These are phyloP conservation scores for Sialis lutaria DNA, from an alignment of 2,888 invertebrate species.

Conservation along the genomic window DNA sequence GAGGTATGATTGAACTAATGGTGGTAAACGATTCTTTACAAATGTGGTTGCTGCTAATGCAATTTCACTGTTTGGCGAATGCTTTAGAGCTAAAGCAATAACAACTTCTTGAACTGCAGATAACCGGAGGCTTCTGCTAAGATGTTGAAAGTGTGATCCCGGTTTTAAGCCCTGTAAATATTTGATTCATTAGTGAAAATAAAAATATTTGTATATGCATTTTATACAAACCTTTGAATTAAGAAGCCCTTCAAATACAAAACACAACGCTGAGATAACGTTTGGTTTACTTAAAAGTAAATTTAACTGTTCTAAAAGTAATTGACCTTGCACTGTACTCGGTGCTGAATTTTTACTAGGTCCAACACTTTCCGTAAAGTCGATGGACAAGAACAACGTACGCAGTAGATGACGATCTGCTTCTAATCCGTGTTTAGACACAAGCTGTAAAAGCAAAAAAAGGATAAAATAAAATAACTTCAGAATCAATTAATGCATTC, in stretches of 20 bases:
- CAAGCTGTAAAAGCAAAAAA: constrained; percentile 44
- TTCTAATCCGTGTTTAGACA: constrained; percentile 84
- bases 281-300: constrained; percentile 71
- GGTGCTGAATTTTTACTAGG: constrained; percentile 36
- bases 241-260: constrained; percentile 69
- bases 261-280: constrained; percentile 74
- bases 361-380: constrained; percentile 51
- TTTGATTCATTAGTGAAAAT: constrained; percentile 1
- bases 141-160: constrained; percentile 59
- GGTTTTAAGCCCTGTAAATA: constrained; percentile 55
- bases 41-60: constrained; percentile 57
- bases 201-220: constrained; percentile 11
- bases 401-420: constrained; percentile 93
- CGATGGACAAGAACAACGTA: constrained; percentile 79
- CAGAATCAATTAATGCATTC: too few species aligned
- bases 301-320: constrained; percentile 61
- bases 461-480: not conserved
- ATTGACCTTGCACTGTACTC: constrained; percentile 43
- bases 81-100: constrained; percentile 68
- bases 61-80: constrained; percentile 63
- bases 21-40: constrained; percentile 65
- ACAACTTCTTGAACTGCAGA: constrained; percentile 83
- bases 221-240: constrained; percentile 37
- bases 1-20: constrained; percentile 70
- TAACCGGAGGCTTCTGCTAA: constrained; percentile 73